phyloP scores from a whole-genome alignment of 2,797 vertebrate species.

The Megalops cyprinoides region DNA sequence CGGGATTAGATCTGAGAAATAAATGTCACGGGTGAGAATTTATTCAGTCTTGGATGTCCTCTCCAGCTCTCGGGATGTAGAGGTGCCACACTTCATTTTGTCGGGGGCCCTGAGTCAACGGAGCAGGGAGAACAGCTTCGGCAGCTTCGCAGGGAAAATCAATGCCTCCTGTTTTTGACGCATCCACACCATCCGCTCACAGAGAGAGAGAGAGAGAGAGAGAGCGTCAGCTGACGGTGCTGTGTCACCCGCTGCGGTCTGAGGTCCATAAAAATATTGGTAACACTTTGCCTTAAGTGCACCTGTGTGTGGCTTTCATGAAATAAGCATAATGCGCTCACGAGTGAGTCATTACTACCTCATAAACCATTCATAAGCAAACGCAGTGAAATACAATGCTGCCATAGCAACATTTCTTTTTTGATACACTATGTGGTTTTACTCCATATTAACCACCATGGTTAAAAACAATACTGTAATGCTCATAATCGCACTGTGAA shows the following conservation, averaged over 20 bases:
- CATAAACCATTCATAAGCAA: slow-evolving; percentile 4
- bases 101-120: background rate
- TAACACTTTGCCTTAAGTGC: background rate
- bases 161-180: too few species aligned
- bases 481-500: background rate
- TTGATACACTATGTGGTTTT: too few species aligned
- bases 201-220: too few species aligned
- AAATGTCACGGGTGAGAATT: background rate
- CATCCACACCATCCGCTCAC: too few species aligned
- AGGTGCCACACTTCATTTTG: background rate
- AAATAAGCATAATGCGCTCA: background rate
- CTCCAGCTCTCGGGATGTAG: background rate
- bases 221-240: too few species aligned
- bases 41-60: background rate
- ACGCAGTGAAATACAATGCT: background rate
- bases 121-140: too few species aligned
- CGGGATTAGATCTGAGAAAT: background rate
- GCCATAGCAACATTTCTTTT: background rate
- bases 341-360: background rate
- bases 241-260: too few species aligned
- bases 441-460: background rate
- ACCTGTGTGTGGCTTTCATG: background rate
- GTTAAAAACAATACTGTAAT: background rate
- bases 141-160: background rate
- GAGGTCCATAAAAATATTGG: background rate